Evolutionary conservation across 2,797 vertebrate genomes (phyloP), one percentile per base, ranked within the genome.

Genomic region (Mycteria americana): DNA sequence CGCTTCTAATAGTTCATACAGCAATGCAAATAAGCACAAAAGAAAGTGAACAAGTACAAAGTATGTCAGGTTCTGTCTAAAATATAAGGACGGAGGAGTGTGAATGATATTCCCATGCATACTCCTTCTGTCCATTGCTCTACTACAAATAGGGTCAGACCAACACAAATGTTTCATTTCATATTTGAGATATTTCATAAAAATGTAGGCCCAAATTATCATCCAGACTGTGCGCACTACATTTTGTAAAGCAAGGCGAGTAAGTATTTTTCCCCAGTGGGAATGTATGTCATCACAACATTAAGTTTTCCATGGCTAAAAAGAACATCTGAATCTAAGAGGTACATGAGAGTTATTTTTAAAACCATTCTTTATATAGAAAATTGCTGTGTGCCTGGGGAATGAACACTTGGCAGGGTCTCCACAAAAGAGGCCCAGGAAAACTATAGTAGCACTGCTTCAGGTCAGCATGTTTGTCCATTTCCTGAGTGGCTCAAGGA

Each of bases 311-410:
- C 94, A 85, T 8, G 5, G 92, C 53, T 93, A 88, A 94, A 95
- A 92, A 83, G 76, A 95, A 41, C 18, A 72, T 79, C 54, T 88
- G 45, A 84, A 64, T 54, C 54, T 74, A 72, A 92, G 92, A 91
- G 72, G 81, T 96, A 91, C 41, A 33, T 22, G 13, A 48, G 46
- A 93, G 72, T 69, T 97, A 91, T 89, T 96, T 96, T 97, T 81
- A 85, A 96, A 95, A 28, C 35, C 48, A 37, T 62, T 69, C 84
- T 93, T 92, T 94, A 89, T 91, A 96, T 83, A 92, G 87, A 86
- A 93, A 96, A 68, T 11, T n/a, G 41, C 41, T 62, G 28, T 48
- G 31, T 85, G 80, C 60, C 63, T 93, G 35, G 57, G 76, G 94
- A 95, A 72, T 33, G 59, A 92, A 11, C 30, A 48, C 39, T 91